phyloP scores from a whole-genome alignment of 2,797 vertebrate species.

The Gallirallus australis region DNA sequence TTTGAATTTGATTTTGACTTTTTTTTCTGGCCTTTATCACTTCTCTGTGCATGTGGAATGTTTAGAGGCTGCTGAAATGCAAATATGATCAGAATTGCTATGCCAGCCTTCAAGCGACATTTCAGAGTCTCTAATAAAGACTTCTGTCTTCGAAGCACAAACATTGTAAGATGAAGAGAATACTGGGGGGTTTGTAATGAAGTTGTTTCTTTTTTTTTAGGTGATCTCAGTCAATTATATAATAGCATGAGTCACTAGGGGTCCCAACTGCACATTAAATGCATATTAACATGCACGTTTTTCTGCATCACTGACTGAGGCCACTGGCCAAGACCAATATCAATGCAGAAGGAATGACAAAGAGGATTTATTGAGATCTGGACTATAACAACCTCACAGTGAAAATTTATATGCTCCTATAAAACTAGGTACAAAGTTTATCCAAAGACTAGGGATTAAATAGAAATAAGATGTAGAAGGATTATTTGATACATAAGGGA shows the following conservation, averaged over 20 bases:
- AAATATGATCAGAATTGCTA: slow-evolving; percentile 19
- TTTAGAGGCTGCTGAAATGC: not conserved
- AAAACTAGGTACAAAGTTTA: not conserved
- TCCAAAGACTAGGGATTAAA: not conserved
- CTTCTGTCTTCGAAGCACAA: not conserved
- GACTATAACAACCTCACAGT: not conserved
- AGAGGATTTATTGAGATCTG: not conserved
- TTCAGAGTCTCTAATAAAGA: not conserved
- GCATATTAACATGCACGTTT: not conserved
- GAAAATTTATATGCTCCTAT: not conserved
- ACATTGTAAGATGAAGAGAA: not conserved
- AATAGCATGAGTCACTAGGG: not conserved
- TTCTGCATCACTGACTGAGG: not conserved
- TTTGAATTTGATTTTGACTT: not conserved
- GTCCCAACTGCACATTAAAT: not conserved
- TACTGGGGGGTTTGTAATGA: not conserved
- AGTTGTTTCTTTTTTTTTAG: slow-evolving; percentile 21
- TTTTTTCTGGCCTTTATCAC: not conserved
- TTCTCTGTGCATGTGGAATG: not conserved
- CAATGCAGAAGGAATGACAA: not conserved
- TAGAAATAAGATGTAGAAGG: not conserved
- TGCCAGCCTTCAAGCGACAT: not conserved
- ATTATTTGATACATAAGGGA: not conserved
- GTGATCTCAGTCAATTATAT: not conserved
- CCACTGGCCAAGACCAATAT: not conserved